Conservation (phyloP, 1,140 invertebrate species). For the Harlomillsia oculata region DNA sequence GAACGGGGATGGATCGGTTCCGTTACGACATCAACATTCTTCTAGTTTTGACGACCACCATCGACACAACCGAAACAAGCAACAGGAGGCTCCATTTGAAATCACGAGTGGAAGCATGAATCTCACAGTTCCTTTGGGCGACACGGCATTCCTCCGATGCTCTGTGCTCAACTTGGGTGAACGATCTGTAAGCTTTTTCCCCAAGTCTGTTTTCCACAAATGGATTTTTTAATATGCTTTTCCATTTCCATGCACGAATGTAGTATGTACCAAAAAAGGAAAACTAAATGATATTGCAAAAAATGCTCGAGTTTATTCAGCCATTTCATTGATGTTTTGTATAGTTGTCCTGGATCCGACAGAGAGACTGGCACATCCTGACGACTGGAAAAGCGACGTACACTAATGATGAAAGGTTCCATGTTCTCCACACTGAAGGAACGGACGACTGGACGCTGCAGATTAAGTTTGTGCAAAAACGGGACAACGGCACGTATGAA, state of each 20-base stretch:
- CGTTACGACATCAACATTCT: constrained; percentile 12
- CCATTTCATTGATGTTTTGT: no score
- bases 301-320: no score
- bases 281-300: no score
- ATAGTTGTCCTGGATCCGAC: constrained; percentile 43
- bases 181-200: constrained; percentile 41
- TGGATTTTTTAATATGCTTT: no score
- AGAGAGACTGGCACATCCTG: constrained; percentile 42
- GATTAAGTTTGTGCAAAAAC: constrained; percentile 44
- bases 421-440: constrained; percentile 40
- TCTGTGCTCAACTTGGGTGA: constrained; percentile 44
- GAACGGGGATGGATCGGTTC: no score
- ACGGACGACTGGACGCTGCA: constrained; percentile 47
- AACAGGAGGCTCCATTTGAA: constrained; percentile 9
- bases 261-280: no score
- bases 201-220: neutral
- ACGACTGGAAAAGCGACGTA: constrained; percentile 43
- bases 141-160: constrained; percentile 44
- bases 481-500: constrained; percentile 41
- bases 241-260: no score
- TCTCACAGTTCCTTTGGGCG: constrained; percentile 43
- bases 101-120: constrained; percentile 41
- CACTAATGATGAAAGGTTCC: constrained; percentile 43
- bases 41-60: constrained; percentile 11
- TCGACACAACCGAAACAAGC: constrained; percentile 5